Percentiles rank a stretch among this genome's conserved stretches.
phyloP scores from a whole-genome alignment of 2,888 invertebrate genomes.

The Eupithecia dodoneata region DNA sequence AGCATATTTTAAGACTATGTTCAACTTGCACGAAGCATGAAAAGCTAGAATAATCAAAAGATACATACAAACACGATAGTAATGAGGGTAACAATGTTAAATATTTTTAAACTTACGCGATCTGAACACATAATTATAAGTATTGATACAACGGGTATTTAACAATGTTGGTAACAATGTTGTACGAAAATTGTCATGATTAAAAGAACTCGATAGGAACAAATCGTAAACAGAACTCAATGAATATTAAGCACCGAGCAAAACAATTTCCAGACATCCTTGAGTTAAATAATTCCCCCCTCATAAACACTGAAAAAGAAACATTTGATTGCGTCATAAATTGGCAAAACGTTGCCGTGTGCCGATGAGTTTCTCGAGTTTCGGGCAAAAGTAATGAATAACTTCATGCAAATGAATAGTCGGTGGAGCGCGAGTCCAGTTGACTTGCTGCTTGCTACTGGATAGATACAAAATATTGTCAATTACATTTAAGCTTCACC shows the following conservation, averaged over 20 bases:
- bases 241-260: conserved; percentile 78
- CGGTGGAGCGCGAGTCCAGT: conserved; percentile 23
- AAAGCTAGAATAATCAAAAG: neutral
- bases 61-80: neutral
- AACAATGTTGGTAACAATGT: neutral
- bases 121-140: too few relatives aligned
- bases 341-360: conserved; percentile 71
- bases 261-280: conserved; percentile 74
- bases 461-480: neutral
- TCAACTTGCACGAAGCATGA: neutral
- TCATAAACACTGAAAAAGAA: conserved; percentile 73
- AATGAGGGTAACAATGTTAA: neutral
- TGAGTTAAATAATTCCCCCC: conserved; percentile 72
- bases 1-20: neutral
- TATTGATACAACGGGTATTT: too few relatives aligned
- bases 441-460: conserved; percentile 3
- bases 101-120: too few relatives aligned
- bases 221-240: conserved; percentile 77
- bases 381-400: conserved; percentile 67
- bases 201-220: conserved; percentile 63
- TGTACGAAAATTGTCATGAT: neutral
- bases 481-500: neutral
- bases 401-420: conserved; percentile 68
- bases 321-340: conserved; percentile 79
- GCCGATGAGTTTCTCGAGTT: conserved; percentile 65